These are phyloP conservation scores for Conchocele bisecta DNA, from an alignment of 2,888 invertebrate species.

Conservation along the genomic window DNA sequence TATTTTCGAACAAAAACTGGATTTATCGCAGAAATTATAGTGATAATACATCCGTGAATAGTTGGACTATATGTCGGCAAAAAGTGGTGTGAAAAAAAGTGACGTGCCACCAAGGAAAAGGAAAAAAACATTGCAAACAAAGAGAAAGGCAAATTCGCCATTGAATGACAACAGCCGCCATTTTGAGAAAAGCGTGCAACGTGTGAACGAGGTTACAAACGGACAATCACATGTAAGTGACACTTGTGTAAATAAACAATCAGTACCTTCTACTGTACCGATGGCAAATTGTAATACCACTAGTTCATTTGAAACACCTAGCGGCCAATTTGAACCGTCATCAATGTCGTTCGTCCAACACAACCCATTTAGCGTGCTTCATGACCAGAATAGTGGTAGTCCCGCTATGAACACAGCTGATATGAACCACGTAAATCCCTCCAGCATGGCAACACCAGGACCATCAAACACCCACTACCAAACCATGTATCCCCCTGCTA, in stretches of 20 bases:
- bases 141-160: background rate
- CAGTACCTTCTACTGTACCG: too few relatives aligned
- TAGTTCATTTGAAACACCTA: too few relatives aligned
- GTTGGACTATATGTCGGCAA: background rate
- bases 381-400: too few relatives aligned
- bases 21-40: too few relatives aligned
- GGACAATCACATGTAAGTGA: too few relatives aligned
- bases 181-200: background rate
- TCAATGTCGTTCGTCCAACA: background rate
- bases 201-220: background rate
- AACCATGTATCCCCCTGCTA: background rate
- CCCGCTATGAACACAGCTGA: too few relatives aligned
- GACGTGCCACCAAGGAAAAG: background rate
- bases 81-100: background rate
- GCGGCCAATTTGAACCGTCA: too few relatives aligned
- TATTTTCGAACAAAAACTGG: too few relatives aligned
- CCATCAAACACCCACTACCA: background rate
- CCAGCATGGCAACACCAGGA: background rate
- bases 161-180: background rate
- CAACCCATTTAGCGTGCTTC: background rate
- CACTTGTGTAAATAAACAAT: too few relatives aligned
- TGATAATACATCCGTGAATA: too few relatives aligned
- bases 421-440: too few relatives aligned
- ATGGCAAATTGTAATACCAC: too few relatives aligned
- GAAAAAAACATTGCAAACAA: background rate